A percentile compares a stretch with the other conserved stretches of the same genome.
Conservation (phyloP, 1,140 invertebrate species). For the Eumaeus atala region DNA sequence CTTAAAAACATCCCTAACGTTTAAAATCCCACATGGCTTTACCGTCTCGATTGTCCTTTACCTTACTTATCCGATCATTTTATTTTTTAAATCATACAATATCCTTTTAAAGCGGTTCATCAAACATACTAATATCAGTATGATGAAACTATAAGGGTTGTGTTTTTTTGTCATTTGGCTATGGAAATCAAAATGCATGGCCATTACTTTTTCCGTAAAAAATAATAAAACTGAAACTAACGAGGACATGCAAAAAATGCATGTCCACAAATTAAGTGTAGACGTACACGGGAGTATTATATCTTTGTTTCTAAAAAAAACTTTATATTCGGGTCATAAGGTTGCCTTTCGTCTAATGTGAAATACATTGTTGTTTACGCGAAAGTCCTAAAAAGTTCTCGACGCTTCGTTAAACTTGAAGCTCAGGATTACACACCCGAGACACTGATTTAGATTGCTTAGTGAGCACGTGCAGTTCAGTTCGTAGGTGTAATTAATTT, state of each 20-base stretch:
- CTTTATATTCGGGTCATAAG: conserved; percentile 22
- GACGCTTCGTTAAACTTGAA: conserved; percentile 54
- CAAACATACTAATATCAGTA: too few species aligned
- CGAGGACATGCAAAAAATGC: conserved; percentile 38
- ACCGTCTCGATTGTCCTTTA: too few species aligned
- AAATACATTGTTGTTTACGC: conserved; percentile 37
- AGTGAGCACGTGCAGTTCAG: conserved; percentile 25
- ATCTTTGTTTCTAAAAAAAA: conserved; percentile 14
- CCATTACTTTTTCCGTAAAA: conserved; percentile 3
- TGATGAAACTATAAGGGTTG: too few species aligned
- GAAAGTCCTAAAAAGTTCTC: conserved; percentile 47
- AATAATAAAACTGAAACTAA: conserved; percentile 23
- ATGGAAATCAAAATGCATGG: too few species aligned
- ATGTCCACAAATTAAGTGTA: conserved; percentile 33
- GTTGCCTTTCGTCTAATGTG: conserved; percentile 17
- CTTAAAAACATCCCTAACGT: too few species aligned
- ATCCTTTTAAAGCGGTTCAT: too few species aligned
- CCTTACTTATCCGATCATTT: too few species aligned
- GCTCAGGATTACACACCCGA: conserved; percentile 46
- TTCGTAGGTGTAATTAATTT: conserved; percentile 26
- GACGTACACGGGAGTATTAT: conserved; percentile 15
- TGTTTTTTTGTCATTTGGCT: too few species aligned
- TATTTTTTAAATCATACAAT: too few species aligned
- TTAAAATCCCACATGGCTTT: too few species aligned
- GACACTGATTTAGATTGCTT: conserved; percentile 45